Evolutionary conservation across 2,113 vertebrate genomes (phyloP).

Genomic region (Nothocercus julius): DNA sequence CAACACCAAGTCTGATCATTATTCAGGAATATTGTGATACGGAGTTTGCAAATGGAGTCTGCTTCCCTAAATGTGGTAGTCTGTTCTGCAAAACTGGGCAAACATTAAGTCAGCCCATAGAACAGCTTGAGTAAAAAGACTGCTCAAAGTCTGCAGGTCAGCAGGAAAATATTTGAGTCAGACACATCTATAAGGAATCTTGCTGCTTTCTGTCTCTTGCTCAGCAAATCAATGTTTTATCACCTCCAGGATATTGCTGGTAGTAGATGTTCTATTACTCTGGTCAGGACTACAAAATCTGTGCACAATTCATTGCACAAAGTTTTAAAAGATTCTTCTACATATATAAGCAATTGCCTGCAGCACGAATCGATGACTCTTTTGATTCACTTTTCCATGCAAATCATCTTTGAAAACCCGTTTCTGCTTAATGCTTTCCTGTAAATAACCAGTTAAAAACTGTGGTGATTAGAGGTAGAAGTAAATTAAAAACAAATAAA

Average conservation of each 20-base stretch:
- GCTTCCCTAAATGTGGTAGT: not conserved
- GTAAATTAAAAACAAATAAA: not conserved
- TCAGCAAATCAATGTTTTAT: conserved; percentile 1
- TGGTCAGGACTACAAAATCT: not conserved
- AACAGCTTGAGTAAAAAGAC: not conserved
- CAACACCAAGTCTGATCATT: not conserved
- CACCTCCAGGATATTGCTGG: not conserved
- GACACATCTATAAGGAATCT: not conserved
- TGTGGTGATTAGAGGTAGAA: not conserved
- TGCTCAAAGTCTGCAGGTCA: not conserved
- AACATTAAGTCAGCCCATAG: not conserved
- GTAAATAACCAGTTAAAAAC: not conserved
- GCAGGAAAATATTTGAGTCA: not conserved
- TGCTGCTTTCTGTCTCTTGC: not conserved
- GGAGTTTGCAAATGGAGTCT: not conserved
- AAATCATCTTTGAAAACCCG: not conserved
- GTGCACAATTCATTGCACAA: not conserved
- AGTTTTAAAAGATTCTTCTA: not conserved
- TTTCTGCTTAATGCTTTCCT: not conserved
- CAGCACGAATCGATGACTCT: not conserved
- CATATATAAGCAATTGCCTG: not conserved
- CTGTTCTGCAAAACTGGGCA: not conserved
- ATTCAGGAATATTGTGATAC: not conserved
- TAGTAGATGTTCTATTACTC: not conserved
- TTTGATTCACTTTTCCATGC: not conserved